Evolutionary conservation across 2,888 invertebrate species (phyloP), one percentile per base, ranked within the genome.

Genomic region (Cryptocheilus praepositus): DNA sequence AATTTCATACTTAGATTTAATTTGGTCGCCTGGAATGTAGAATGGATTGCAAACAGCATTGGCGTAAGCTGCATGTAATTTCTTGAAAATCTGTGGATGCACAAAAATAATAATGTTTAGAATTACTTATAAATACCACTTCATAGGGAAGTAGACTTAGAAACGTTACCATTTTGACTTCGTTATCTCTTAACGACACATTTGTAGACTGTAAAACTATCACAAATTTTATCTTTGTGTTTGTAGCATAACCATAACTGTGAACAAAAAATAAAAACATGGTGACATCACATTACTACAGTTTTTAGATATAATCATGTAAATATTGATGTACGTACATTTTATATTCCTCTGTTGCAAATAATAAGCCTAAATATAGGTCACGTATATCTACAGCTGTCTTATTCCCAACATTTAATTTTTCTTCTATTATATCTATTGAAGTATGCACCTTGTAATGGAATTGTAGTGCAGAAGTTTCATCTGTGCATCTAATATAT

Each of bases 21-120:
- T 94, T 78, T 93, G 93, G 83, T 97, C 96, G 28, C 98, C 98
- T 36, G 98, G 97, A 83, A 95, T 92, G 90, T 98, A 98, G 89
- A 99, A 99, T 54, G 99, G 98, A 90, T 98, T 98, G 85, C 97
- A 98, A 67, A 99, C 94, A 73, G 97, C 95, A 88, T 98, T 97
- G 0, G 97, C 95, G 88, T 98, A 99, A 46, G 96, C 93, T 57
- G 94, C 93, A 86, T 99, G 99, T 46, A 99, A 91, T 88, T 95
- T 95, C 67, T 97, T 92, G 86, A 97, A 97, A 92, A 95, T 95
- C 94, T 95, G 81, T 44, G 84, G 85, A 81, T 80, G 64, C 62
- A 73, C 53, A 53, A 8, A 70, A 28, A 58, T 21, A 28, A 73
- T 57, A 67, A 64, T 53, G 64, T 62, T 44, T 58, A 52, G 46